Base-by-base conservation (phyloP, 1,140 invertebrate genomes). In the Pteromalus puparum region DNA sequence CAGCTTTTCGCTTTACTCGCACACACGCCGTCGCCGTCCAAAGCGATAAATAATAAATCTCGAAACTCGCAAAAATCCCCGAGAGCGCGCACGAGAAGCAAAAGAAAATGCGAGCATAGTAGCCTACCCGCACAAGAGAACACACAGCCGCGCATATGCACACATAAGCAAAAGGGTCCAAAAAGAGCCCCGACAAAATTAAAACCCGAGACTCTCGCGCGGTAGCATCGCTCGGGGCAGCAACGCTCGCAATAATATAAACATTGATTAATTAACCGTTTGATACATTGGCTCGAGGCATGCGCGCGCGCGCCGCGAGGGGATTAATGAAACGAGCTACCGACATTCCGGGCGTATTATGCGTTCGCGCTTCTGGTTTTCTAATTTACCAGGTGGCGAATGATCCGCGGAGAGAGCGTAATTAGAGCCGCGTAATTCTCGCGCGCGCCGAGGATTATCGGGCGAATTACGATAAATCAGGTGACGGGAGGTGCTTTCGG, bases 261-360 rank as follows among this genome's bases (percentile, higher is more conserved):
- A 91, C 89, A 89, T 90, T 88, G 90, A 90, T 91, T 91, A 92
- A 92, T 92, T 91, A 91, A 90, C 86, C 82, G 87, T 88, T 89
- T 89, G 87, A 88, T 88, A 88, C 88, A 87, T 88, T 85, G 86
- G 88, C 87, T 88, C 79, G 87, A 79, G 88, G 87, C 88, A 86
- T 86, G 79, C 86, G 70, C 42, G 79, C 86, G 70, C 42, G 81
- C 86, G 26, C 67, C 1, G 85, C 77, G 10, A n/a, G 88, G 73
- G 87, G 87, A 89, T 90, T 90, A 89, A 90, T 90, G 87, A 88
- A 90, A 88, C 86, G 85, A 81, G 86, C 87, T 87, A 86, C 86
- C 79, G 67, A 70, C 28, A 28, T 70, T 70, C 67, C 67, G 81
- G 85, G 86, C 12, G 34, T 72, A 48, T 42, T 24, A 42, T 74